Percentiles rank a stretch among this genome's conserved stretches.
These are phyloP conservation scores for Ambastaia sidthimunki DNA, from an alignment of 2,797 vertebrate species.

Conservation along the genomic window DNA sequence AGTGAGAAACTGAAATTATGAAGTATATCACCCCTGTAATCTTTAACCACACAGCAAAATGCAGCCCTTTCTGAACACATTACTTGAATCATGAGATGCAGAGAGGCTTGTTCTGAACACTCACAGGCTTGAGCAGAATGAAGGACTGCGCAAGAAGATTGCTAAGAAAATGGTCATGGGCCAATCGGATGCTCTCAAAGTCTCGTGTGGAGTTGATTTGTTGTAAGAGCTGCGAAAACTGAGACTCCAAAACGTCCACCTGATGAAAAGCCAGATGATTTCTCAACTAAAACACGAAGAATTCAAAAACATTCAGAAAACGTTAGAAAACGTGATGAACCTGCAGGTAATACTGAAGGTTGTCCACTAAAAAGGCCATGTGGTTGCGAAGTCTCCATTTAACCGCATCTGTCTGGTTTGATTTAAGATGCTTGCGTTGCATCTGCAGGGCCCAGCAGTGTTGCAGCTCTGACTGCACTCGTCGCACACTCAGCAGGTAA, in stretches of 20 bases:
- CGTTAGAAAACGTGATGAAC: conserved; percentile 52
- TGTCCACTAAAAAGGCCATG: conserved; percentile 98
- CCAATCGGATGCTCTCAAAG: conserved; percentile 95
- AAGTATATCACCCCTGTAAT: neutral
- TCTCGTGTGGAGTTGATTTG: conserved; percentile 95
- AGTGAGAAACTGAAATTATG: neutral
- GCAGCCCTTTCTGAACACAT: neutral
- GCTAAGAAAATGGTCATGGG: conserved; percentile 97
- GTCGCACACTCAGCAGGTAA: conserved; percentile 92
- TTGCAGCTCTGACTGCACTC: conserved; percentile 95
- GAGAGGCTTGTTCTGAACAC: conserved; percentile 53
- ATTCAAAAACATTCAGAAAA: too few species aligned
- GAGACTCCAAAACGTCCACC: conserved; percentile 98
- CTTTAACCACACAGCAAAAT: neutral
- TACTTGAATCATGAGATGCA: neutral
- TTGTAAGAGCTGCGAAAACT: conserved; percentile 97
- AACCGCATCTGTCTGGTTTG: conserved; percentile 87
- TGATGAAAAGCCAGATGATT: conserved; percentile 55
- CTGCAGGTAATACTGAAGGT: conserved; percentile 98
- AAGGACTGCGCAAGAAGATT: conserved; percentile 97
- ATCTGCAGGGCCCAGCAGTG: conserved; percentile 98
- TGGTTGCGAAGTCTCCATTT: conserved; percentile 96
- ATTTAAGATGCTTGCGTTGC: conserved; percentile 94
- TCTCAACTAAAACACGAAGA: too few species aligned
- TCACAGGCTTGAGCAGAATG: conserved; percentile 95